A percentile compares a stretch with the other conserved stretches of the same genome.
phyloP scores from a whole-genome alignment of 1,140 invertebrate species.

The Chrysopa pallens region DNA sequence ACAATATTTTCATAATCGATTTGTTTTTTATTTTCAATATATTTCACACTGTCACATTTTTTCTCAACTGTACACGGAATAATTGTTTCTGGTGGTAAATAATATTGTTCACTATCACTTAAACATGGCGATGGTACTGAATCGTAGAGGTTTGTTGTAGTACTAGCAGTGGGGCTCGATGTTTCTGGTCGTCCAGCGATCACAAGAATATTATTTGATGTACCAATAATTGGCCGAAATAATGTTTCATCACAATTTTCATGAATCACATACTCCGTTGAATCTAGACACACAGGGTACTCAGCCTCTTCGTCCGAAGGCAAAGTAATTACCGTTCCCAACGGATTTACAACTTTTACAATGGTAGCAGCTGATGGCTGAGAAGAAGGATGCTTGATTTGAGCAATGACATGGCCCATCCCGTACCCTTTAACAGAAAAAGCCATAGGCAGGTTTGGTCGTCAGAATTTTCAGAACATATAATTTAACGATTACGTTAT shows the following conservation, averaged over 20 bases:
- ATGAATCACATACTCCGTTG: conserved; percentile 30
- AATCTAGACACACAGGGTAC: conserved; percentile 21
- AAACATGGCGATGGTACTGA: no score
- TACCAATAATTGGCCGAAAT: conserved; percentile 35
- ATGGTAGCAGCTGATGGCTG: conserved; percentile 22
- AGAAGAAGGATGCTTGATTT: conserved; percentile 1
- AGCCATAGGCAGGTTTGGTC: conserved; percentile 52
- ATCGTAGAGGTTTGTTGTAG: no score
- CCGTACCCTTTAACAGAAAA: conserved; percentile 49
- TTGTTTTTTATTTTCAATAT: no score
- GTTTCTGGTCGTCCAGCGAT: background rate
- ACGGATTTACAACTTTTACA: conserved; percentile 49
- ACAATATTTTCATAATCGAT: no score
- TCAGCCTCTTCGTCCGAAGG: conserved; percentile 28
- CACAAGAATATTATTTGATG: background rate
- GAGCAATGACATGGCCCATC: conserved; percentile 21
- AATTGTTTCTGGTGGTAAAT: no score
- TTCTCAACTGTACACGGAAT: no score
- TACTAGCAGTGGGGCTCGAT: background rate
- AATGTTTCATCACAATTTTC: conserved; percentile 41
- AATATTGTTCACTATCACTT: no score
- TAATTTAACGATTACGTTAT: conserved; percentile 4
- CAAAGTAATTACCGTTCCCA: conserved; percentile 46
- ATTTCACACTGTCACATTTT: no score
- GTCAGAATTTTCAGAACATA: conserved; percentile 8